phyloP scores from a whole-genome alignment of 2,888 invertebrate genomes.

The Eupithecia exiguata region DNA sequence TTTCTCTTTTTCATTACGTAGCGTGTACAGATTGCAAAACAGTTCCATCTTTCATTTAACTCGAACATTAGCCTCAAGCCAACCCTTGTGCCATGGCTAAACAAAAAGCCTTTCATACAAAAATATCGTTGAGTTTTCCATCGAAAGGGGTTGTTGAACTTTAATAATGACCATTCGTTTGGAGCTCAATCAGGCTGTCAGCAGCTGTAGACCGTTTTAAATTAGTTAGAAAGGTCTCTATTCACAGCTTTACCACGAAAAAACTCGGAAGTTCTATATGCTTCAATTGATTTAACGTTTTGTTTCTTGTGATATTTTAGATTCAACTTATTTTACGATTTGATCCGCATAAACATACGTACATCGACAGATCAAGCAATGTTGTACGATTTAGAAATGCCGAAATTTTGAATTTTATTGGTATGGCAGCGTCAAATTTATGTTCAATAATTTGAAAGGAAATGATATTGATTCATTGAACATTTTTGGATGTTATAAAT shows the following conservation, averaged over 20 bases:
- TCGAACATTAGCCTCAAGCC: background rate
- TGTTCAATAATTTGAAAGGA: no score
- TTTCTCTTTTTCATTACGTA: background rate
- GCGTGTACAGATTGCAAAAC: background rate
- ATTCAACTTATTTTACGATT: background rate
- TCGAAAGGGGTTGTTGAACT: constrained; percentile 19
- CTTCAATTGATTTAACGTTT: background rate
- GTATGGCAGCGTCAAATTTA: no score
- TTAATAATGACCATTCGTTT: constrained; percentile 25
- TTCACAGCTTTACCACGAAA: constrained; percentile 22
- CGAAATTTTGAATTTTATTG: no score
- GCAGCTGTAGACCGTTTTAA: constrained; percentile 25
- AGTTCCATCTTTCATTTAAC: background rate
- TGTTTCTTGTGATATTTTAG: background rate
- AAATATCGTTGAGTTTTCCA: constrained; percentile 7
- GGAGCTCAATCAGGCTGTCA: constrained; percentile 29
- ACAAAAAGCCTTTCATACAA: constrained; percentile 3
- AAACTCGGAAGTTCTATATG: background rate
- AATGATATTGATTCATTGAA: no score
- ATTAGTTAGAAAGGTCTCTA: constrained; percentile 24
- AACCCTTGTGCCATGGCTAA: background rate
- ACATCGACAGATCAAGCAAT: background rate
- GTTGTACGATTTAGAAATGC: background rate
- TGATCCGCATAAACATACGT: background rate
- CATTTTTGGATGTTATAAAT: no score